phyloP scores from a whole-genome alignment of 2,113 vertebrate genomes.

The Hemichromis elongatus region DNA sequence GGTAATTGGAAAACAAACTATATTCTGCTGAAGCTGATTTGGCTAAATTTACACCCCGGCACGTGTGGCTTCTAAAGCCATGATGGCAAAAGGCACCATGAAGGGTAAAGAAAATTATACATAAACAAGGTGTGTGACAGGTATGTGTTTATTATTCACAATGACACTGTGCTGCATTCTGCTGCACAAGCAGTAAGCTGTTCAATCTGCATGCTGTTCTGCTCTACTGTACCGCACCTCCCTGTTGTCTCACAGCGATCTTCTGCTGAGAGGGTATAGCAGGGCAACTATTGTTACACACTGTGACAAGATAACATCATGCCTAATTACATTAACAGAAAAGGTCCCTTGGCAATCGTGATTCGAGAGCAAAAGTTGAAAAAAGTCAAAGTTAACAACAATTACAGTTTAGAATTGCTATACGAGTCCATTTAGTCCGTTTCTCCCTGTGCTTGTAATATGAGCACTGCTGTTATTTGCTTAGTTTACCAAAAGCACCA shows the following conservation, averaged over 20 bases:
- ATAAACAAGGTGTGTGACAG: slow-evolving; percentile 33
- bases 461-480: background rate
- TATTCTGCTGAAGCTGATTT: slow-evolving; percentile 36
- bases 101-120: slow-evolving; percentile 23
- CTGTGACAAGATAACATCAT: slow-evolving; percentile 20
- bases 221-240: slow-evolving; percentile 16
- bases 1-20: slow-evolving; percentile 62
- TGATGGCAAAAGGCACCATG: slow-evolving; percentile 5
- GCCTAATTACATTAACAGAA: slow-evolving; percentile 32
- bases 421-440: background rate
- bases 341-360: slow-evolving; percentile 18
- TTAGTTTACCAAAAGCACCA: background rate
- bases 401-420: background rate
- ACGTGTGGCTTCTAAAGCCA: background rate
- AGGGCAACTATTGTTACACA: background rate
- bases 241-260: slow-evolving; percentile 18
- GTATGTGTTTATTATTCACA: slow-evolving; percentile 51
- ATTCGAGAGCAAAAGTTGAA: background rate
- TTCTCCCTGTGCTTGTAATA: background rate
- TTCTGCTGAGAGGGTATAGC: slow-evolving; percentile 9
- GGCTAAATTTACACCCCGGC: slow-evolving; percentile 15
- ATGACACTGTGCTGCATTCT: slow-evolving; percentile 53
- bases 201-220: slow-evolving; percentile 25
- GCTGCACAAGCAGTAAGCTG: slow-evolving; percentile 51
- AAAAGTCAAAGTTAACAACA: background rate